A percentile compares a stretch with the other conserved stretches of the same genome.
phyloP scores from a whole-genome alignment of 2,113 vertebrate species.

The Bothrops jararaca region DNA sequence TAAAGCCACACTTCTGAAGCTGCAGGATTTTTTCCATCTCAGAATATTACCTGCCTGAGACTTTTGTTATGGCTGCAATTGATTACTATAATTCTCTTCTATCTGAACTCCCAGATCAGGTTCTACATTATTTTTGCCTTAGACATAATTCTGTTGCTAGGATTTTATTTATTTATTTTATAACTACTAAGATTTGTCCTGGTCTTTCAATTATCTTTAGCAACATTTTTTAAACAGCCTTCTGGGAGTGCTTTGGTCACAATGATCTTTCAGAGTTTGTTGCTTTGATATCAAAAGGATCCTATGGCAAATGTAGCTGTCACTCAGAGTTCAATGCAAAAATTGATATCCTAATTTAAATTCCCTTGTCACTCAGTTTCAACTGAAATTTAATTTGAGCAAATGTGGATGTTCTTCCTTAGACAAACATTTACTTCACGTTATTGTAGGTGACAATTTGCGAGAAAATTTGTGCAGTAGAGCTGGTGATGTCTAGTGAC shows the following conservation, averaged over 20 bases:
- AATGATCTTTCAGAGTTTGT: not conserved
- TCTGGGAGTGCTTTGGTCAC: not conserved
- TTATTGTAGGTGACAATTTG: not conserved
- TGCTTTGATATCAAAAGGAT: not conserved
- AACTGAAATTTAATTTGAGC: not conserved
- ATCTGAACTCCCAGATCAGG: conserved; percentile 23
- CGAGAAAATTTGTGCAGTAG: not conserved
- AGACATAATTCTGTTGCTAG: not conserved
- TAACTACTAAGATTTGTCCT: not conserved
- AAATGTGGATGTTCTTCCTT: not conserved
- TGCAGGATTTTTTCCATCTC: not conserved
- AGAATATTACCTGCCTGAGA: conserved; percentile 4
- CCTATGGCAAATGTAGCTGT: not conserved
- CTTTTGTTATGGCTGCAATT: not conserved
- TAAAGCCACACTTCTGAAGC: not conserved
- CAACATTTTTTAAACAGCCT: not conserved
- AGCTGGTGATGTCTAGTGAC: not conserved
- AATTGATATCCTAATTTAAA: not conserved
- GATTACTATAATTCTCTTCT: not conserved
- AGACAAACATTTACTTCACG: not conserved
- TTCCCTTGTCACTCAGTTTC: not conserved
- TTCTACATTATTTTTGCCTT: conserved; percentile 15
- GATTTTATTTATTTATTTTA: not conserved
- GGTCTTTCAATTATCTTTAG: not conserved
- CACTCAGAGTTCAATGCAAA: not conserved